Evolutionary conservation across 2,797 vertebrate genomes (phyloP).

Genomic region (Myotis findleyi): DNA sequence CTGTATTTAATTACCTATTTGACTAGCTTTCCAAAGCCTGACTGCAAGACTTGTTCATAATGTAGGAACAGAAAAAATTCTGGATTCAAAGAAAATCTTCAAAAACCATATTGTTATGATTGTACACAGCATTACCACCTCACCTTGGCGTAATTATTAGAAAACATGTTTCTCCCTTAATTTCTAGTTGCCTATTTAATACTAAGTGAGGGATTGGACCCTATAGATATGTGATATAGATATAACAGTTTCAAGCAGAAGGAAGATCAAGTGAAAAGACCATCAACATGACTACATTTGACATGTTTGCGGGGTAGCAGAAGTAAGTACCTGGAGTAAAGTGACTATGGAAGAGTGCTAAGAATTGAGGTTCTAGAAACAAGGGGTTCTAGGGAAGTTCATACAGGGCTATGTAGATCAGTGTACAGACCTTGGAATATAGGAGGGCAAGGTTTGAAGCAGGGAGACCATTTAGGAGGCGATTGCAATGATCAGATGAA

Average conservation of each 20-base stretch:
- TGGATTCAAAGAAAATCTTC: conserved; percentile 54
- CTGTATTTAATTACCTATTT: conserved; percentile 82
- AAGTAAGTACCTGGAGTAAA: no score
- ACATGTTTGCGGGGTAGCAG: no score
- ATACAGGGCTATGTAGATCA: not conserved
- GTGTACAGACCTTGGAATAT: not conserved
- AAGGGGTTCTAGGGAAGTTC: not conserved
- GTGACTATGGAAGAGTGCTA: no score
- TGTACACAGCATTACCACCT: not conserved
- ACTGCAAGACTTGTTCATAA: conserved; percentile 68
- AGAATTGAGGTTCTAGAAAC: not conserved
- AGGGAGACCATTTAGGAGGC: not conserved
- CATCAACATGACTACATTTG: no score
- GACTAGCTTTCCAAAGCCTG: conserved; percentile 71
- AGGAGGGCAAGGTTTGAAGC: not conserved
- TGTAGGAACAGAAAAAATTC: conserved; percentile 61
- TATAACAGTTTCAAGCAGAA: no score
- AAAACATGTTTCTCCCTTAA: conserved; percentile 41
- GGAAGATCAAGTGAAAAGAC: no score
- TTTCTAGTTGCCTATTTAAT: conserved; percentile 56
- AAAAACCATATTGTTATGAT: conserved; percentile 42
- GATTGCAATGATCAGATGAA: not conserved
- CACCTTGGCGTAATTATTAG: conserved; percentile 50
- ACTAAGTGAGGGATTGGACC: no score
- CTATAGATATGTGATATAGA: no score